Conservation (phyloP, 2,113 vertebrate genomes). For the Corynorhinus townsendii region DNA sequence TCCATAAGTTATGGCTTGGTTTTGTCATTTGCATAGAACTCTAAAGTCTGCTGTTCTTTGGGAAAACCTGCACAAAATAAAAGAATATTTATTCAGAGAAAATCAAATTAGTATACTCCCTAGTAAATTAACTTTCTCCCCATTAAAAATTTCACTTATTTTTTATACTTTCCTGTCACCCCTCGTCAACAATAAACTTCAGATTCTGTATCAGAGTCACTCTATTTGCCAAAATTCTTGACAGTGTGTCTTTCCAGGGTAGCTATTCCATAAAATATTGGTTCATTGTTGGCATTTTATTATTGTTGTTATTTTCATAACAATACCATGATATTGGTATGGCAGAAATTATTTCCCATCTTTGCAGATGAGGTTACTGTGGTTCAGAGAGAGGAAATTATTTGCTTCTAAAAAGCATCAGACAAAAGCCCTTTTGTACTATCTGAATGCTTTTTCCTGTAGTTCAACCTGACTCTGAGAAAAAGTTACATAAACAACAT, state of each 20-base stretch:
- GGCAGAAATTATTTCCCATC: not conserved
- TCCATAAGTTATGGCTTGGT: not conserved
- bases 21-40: not conserved
- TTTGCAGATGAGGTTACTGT: not conserved
- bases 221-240: not conserved
- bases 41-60: not conserved
- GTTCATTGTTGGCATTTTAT: not conserved
- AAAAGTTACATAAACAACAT: not conserved
- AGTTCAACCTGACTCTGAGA: not conserved
- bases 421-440: not conserved
- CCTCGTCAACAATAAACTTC: not conserved
- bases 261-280: not conserved
- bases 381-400: not conserved
- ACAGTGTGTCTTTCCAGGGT: not conserved
- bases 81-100: not conserved
- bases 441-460: not conserved
- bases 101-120: not conserved
- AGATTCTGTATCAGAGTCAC: not conserved
- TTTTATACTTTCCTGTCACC: not conserved
- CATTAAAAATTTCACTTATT: not conserved
- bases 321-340: too few relatives aligned
- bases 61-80: not conserved
- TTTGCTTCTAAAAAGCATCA: not conserved
- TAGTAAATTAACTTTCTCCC: not conserved
- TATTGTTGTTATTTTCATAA: not conserved